Evolutionary conservation across 2,888 invertebrate genomes (phyloP).

Genomic region (Blomia tropicalis): DNA sequence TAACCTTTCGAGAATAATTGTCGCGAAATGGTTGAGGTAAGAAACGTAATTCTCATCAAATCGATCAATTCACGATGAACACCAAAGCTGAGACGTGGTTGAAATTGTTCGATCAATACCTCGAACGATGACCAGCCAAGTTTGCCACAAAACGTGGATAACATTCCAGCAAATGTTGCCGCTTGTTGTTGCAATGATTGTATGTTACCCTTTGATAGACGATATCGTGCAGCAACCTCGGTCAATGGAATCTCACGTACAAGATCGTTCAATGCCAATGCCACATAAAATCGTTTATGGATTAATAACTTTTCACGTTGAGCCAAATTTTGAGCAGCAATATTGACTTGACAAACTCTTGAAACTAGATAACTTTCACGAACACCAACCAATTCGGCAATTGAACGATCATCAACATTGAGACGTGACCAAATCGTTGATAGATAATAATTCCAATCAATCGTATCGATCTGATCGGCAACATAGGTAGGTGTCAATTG

Average conservation of each 20-base stretch:
- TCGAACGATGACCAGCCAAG: slow-evolving; percentile 83
- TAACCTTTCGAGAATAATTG: slow-evolving; percentile 64
- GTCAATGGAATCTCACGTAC: slow-evolving; percentile 71
- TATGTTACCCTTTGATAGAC: slow-evolving; percentile 69
- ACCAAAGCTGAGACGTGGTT: slow-evolving; percentile 82
- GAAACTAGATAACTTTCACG: slow-evolving; percentile 48
- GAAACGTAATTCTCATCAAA: slow-evolving; percentile 60
- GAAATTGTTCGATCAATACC: slow-evolving; percentile 74
- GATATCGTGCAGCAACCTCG: slow-evolving; percentile 64
- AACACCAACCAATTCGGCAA: slow-evolving; percentile 74
- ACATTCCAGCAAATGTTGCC: slow-evolving; percentile 91
- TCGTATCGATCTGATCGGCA: slow-evolving; percentile 51
- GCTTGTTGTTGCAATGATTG: slow-evolving; percentile 87
- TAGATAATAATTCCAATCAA: slow-evolving; percentile 51
- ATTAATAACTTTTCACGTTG: slow-evolving; percentile 30
- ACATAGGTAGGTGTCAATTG: slow-evolving; percentile 68
- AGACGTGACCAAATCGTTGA: slow-evolving; percentile 55
- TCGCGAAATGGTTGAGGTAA: slow-evolving; percentile 65
- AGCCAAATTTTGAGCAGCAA: neutral
- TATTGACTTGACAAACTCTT: neutral
- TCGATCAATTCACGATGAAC: slow-evolving; percentile 80
- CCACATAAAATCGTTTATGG: slow-evolving; percentile 59
- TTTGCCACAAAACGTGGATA: slow-evolving; percentile 81
- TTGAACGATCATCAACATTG: slow-evolving; percentile 60
- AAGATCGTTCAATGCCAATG: slow-evolving; percentile 76